Conservation (phyloP, 2,113 vertebrate genomes). For the Strix aluco region DNA sequence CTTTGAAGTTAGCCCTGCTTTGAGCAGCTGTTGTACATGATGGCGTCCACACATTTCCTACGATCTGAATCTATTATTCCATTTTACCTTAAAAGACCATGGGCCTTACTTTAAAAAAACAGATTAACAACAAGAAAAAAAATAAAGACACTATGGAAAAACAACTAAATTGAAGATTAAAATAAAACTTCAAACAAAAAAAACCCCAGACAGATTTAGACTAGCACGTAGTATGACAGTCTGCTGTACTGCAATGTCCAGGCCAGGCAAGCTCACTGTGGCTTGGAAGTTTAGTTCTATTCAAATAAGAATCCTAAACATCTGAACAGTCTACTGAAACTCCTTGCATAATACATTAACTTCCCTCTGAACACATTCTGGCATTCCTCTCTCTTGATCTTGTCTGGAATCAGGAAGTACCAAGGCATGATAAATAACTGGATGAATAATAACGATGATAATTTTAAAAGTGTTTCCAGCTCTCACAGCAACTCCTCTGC, state of each 20-base stretch:
- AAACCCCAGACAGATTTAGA: not conserved
- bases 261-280: not conserved
- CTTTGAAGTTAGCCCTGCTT: not conserved
- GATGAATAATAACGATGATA: not conserved
- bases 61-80: not conserved
- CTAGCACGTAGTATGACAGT: not conserved
- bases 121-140: not conserved
- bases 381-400: not conserved
- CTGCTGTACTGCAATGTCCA: not conserved
- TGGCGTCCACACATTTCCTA: not conserved
- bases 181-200: not conserved
- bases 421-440: not conserved
- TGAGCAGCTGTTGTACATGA: not conserved
- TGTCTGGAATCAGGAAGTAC: not conserved
- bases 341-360: not conserved
- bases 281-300: not conserved
- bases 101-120: not conserved
- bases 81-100: not conserved
- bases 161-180: not conserved
- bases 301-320: not conserved
- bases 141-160: not conserved
- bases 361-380: not conserved
- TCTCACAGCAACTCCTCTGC: not conserved
- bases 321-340: not conserved
- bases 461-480: not conserved